Percentiles rank a stretch among this genome's conserved stretches.
phyloP scores from a whole-genome alignment of 2,113 vertebrate species.

The Rhea pennata region DNA sequence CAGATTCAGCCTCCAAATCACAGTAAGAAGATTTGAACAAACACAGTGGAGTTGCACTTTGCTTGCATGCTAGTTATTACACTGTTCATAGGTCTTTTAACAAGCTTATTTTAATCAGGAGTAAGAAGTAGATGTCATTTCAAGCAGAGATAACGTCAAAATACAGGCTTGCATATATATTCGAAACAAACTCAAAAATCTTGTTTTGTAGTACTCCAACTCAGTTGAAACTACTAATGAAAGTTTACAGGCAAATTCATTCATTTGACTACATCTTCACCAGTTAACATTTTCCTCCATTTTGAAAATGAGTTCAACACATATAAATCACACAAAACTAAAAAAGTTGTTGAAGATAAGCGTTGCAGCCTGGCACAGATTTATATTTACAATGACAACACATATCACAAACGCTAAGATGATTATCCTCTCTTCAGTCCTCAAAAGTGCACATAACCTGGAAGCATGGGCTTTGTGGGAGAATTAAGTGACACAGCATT shows the following conservation, averaged over 20 bases:
- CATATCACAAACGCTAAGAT: neutral
- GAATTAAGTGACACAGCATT: neutral
- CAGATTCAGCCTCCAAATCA: neutral
- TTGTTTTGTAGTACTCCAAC: neutral
- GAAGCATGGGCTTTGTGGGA: neutral
- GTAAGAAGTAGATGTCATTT: neutral
- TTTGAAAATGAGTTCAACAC: neutral
- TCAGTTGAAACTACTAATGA: neutral
- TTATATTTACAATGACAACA: fast-evolving
- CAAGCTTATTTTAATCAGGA: conserved; percentile 20
- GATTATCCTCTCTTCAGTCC: neutral
- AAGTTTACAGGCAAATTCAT: neutral
- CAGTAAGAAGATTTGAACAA: conserved; percentile 37
- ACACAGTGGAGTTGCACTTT: neutral
- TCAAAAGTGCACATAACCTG: neutral
- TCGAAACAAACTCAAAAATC: neutral
- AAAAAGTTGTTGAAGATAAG: neutral
- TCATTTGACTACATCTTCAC: neutral
- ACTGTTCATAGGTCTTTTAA: neutral
- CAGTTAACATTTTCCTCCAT: fast-evolving
- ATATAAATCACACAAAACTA: neutral
- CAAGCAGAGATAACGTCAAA: neutral
- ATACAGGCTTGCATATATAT: neutral
- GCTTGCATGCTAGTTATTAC: neutral
- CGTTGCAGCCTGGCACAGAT: neutral